Evolutionary conservation across 2,113 vertebrate species (phyloP).

Genomic region (Macroglossus sobrinus): DNA sequence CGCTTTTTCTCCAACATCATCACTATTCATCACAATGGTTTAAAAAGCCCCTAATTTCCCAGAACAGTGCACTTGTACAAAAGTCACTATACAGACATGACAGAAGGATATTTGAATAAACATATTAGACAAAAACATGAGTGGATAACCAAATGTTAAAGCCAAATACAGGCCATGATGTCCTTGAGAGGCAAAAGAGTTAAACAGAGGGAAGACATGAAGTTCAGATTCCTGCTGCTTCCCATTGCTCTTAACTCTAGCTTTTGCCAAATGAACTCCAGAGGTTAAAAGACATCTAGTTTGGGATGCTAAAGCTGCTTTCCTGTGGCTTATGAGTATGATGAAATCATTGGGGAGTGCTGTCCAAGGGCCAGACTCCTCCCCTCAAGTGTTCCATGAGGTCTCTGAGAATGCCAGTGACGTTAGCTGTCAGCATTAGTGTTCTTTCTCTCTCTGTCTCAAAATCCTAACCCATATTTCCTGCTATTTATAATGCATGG

Average conservation of each 20-base stretch:
- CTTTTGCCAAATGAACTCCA: conserved; percentile 1
- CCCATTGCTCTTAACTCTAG: not conserved
- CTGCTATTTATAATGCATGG: conserved; percentile 35
- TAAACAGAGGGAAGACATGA: not conserved
- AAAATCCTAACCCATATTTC: conserved; percentile 46
- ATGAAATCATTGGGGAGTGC: conserved; percentile 21
- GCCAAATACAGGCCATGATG: not conserved
- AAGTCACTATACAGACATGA: not conserved
- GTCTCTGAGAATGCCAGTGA: not conserved
- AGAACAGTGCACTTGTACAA: not conserved
- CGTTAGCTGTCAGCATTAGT: not conserved
- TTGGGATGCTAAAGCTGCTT: not conserved
- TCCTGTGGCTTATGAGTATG: conserved; percentile 6
- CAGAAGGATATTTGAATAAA: not conserved
- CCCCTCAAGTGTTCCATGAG: not conserved
- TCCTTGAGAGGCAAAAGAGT: not conserved
- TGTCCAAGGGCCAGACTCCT: conserved; percentile 2
- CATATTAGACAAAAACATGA: not conserved
- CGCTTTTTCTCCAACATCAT: not conserved
- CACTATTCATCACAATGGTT: not conserved
- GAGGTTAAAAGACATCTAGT: not conserved
- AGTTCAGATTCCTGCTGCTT: not conserved
- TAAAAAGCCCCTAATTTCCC: conserved; percentile 1
- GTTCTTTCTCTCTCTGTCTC: not conserved
- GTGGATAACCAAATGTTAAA: conserved; percentile 1